Evolutionary conservation across 2,113 vertebrate species (phyloP).

Genomic region (Mesoclemmys tuberculata): DNA sequence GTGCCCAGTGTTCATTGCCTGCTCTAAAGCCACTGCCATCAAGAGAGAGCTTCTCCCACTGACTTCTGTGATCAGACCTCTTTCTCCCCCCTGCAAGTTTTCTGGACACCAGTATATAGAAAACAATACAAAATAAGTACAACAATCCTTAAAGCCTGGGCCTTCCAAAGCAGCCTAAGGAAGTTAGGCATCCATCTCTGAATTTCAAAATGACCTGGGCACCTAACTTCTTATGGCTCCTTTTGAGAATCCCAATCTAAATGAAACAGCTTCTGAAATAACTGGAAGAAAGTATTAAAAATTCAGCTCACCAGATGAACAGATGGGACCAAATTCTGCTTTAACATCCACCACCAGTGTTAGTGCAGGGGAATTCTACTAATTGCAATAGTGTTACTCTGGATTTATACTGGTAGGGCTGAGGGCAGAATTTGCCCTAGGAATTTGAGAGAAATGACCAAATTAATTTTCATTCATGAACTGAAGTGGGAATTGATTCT

Average conservation of each 20-base stretch:
- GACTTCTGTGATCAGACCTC: background rate
- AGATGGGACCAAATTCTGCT: background rate
- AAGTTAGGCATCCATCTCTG: background rate
- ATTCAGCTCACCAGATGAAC: background rate
- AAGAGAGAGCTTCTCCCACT: background rate
- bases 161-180: background rate
- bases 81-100: background rate
- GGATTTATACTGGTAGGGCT: background rate
- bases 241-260: background rate
- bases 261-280: background rate
- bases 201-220: background rate
- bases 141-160: background rate
- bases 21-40: background rate
- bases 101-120: background rate
- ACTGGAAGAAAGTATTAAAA: background rate
- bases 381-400: background rate
- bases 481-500: background rate
- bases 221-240: background rate
- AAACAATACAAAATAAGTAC: background rate
- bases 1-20: background rate
- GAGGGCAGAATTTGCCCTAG: background rate
- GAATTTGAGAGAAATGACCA: background rate
- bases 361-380: background rate
- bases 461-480: background rate
- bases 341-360: background rate